Conservation (phyloP, 2,113 vertebrate species). For the Dipodomys stephensi region DNA sequence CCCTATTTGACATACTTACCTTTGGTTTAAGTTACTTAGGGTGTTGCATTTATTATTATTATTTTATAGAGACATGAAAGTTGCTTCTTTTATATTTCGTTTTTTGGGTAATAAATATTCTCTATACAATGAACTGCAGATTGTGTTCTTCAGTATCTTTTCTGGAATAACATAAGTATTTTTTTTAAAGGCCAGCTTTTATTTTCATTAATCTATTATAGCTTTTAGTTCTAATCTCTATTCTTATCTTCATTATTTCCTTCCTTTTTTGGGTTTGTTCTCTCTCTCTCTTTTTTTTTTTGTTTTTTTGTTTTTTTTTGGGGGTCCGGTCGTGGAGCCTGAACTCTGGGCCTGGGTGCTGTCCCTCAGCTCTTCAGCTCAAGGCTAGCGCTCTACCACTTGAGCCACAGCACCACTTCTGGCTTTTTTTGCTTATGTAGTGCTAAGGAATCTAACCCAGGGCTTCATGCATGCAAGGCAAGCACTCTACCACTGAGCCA, state of each 20-base stretch:
- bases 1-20: not conserved
- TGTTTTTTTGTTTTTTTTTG: too few species aligned
- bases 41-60: not conserved
- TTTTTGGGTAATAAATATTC: constrained; percentile 45
- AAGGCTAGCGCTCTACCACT: too few species aligned
- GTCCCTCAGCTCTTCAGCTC: too few species aligned
- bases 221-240: constrained; percentile 1
- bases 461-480: too few species aligned
- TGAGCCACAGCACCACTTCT: too few species aligned
- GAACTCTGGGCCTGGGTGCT: too few species aligned
- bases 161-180: not conserved
- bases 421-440: too few species aligned
- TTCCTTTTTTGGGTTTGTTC: constrained; percentile 25
- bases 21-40: not conserved
- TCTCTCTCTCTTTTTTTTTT: too few species aligned
- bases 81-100: constrained; percentile 5
- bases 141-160: constrained; percentile 24
- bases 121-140: not conserved
- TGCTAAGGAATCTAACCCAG: too few species aligned
- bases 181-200: constrained; percentile 19
- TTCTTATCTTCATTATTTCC: constrained; percentile 28
- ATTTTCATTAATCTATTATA: not conserved
- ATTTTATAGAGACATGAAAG: not conserved
- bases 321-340: too few species aligned
- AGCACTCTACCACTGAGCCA: too few species aligned